phyloP scores from a whole-genome alignment of 1,140 invertebrate species.

The Acromyrmex echinatior region DNA sequence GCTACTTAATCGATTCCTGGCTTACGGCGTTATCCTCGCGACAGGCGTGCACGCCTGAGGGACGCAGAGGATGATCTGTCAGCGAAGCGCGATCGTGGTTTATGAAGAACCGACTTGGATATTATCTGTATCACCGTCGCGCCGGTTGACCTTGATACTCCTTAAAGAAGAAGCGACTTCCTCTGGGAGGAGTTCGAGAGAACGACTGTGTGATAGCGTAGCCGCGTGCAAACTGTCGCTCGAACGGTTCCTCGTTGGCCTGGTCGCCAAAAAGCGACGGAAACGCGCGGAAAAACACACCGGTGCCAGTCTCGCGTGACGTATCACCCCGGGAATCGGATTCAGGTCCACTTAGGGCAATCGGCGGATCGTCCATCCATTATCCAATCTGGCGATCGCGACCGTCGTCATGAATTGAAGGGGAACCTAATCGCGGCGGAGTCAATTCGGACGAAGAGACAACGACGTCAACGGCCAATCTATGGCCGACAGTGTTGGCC shows the following conservation, averaged over 20 bases:
- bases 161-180: slow-evolving; percentile 23
- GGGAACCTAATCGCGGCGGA: slow-evolving; percentile 69
- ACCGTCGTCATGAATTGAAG: slow-evolving; percentile 69
- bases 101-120: not conserved
- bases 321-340: slow-evolving; percentile 10
- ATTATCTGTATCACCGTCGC: not conserved
- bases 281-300: slow-evolving; percentile 54
- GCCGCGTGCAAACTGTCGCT: slow-evolving; percentile 68
- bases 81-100: slow-evolving; percentile 1
- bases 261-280: not conserved
- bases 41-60: slow-evolving; percentile 59
- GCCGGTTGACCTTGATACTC: slow-evolving; percentile 62
- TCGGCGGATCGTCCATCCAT: slow-evolving; percentile 72
- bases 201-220: slow-evolving; percentile 62
- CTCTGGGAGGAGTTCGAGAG: not conserved
- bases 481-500: slow-evolving; percentile 46
- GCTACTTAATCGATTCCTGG: not conserved
- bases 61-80: slow-evolving; percentile 57
- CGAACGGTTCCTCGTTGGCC: slow-evolving; percentile 8
- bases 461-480: slow-evolving; percentile 78
- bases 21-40: slow-evolving; percentile 64
- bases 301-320: slow-evolving; percentile 39
- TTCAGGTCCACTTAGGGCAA: slow-evolving; percentile 78
- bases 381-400: slow-evolving; percentile 77
- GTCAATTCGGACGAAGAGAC: slow-evolving; percentile 62